phyloP scores from a whole-genome alignment of 2,888 invertebrate genomes.

The Hymenopus coronatus region DNA sequence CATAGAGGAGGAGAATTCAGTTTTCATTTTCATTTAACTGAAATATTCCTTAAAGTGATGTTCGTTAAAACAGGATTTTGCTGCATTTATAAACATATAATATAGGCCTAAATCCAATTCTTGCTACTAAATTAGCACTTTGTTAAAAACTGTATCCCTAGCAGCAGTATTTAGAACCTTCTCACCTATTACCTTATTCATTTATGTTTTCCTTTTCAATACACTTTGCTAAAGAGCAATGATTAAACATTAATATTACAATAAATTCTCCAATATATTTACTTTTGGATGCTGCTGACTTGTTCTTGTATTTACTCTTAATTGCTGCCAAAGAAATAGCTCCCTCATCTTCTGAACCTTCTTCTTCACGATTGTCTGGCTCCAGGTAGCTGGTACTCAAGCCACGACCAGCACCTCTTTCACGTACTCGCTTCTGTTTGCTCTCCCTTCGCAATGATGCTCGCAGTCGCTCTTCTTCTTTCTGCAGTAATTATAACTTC shows the following conservation, averaged over 20 bases:
- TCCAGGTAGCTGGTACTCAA: constrained; percentile 53
- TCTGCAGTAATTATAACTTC: constrained; percentile 50
- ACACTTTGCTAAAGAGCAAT: background rate
- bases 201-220: constrained; percentile 48
- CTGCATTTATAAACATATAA: no score
- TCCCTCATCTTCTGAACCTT: constrained; percentile 91
- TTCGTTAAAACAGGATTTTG: no score
- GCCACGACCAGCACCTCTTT: constrained; percentile 51
- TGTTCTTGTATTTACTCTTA: constrained; percentile 88
- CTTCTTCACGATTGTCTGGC: constrained; percentile 64
- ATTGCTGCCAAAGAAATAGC: constrained; percentile 91
- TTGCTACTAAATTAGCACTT: no score
- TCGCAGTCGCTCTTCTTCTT: constrained; percentile 93
- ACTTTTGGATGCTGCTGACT: constrained; percentile 50
- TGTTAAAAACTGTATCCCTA: no score
- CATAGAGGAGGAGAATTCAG: no score
- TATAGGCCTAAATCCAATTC: no score
- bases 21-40: no score
- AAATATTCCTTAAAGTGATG: no score
- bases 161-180: no score
- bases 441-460: constrained; percentile 77
- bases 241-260: background rate
- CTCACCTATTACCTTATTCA: background rate
- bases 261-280: constrained; percentile 29
- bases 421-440: constrained; percentile 56